Evolutionary conservation across 2,888 invertebrate species (phyloP), one percentile per base, ranked within the genome.

Genomic region (Drosophila anomalipes): DNA sequence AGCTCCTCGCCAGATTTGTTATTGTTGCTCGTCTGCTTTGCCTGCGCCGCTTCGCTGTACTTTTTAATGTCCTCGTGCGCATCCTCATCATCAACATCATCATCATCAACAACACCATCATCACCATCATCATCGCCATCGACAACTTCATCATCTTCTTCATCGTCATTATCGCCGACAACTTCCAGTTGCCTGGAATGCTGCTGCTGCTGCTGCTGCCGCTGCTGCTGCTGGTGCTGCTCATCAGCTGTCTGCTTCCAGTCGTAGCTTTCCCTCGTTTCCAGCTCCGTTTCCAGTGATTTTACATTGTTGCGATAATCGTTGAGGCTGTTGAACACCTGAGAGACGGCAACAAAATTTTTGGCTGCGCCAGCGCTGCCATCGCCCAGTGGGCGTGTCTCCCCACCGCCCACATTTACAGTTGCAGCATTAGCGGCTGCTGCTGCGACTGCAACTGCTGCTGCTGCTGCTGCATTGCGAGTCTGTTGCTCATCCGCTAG

Each of bases 281-380:
- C 81, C 2, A 79, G 47, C 19, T 86, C 79, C 1, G 76, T 60
- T 39, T 90, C 89, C 53, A 93, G 74, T 1, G 90, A 89, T 69
- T 92, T 91, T 5, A 93, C 90, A 88, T 93, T 91, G 64, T 91
- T 92, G 33, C 92, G 86, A 66, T 95, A 96, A 65, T 95, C 95
- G 73, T 95, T 95, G 60, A 96, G 92, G 88, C 95, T 95, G 83
- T 94, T 95, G 79, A 95, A 95, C 35, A 95, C 95, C 85, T 95
- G 95, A 65, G 95, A 95, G 61, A 95, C 95, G 63, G 94, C 94
- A 39, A 94, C 94, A 80, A 94, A 94, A 68, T 69, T 44, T 89
- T 92, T 93, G 77, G 91, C 69, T 32, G 74, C 72, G 80, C 70
- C 71, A 9, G 78, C 83, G 57, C 83, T 77, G 51, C 86, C 86